Evolutionary conservation across 2,888 invertebrate species (phyloP), one percentile per base, ranked within the genome.

Genomic region (Opisthograptis luteolata): DNA sequence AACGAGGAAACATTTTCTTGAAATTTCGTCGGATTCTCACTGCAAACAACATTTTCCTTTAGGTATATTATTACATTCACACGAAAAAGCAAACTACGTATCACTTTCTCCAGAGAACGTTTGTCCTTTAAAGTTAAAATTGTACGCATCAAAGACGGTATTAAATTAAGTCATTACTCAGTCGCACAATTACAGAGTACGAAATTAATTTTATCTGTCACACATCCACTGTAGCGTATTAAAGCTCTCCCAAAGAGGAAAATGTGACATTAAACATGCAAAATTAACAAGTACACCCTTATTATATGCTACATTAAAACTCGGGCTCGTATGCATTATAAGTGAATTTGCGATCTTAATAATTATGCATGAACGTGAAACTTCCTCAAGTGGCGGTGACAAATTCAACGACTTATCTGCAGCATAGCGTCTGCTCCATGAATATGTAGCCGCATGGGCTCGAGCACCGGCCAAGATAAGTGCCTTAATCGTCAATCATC

Each of bases 271-370:
- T 64, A 65, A 76, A 72, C 60, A 64, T 70, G 59, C 60, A 56
- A 72, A 72, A 79, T 79, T 73, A 74, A 62, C 61, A 66, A 64
- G 64, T 64, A 69, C 61, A 67, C 70, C 41, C 42, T 48, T 81
- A 81, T 83, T 76, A 74, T 79, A 77, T 71, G 58, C 55, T 62
- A 64, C 69, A 75, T 77, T 79, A 79, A 73, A 73, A 79, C 71
- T 64, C 58, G 72, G 70, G 67, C 53, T 59, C 55, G 64, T 67
- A 70, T 73, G 72, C 75, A 79, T 84, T 81, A 82, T 84, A 87
- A 87, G 81, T 85, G 84, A 86, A 87, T 87, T 57, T 85, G 85
- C 78, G 73, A 68, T 59, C 69, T 86, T 73, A 85, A 84, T 87
- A n/a, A n/a, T n/a, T n/a, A 89, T 88, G 85, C 87, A 89, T 85